Percentiles rank a stretch among this genome's conserved stretches.
phyloP scores from a whole-genome alignment of 92 coral and sea anemone genomes.

The Anthopleura xanthogrammica region DNA sequence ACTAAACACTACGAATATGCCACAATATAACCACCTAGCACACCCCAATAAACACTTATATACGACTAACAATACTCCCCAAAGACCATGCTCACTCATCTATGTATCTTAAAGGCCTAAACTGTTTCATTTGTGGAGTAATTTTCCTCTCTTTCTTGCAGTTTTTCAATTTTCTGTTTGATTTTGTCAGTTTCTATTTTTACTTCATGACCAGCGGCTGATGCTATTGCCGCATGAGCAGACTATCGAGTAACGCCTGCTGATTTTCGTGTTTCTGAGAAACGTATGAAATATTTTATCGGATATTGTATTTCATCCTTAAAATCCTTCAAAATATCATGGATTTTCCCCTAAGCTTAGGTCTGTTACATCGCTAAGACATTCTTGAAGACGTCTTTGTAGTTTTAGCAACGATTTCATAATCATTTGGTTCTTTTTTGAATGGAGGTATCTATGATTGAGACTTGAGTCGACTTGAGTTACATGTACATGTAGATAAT shows the following conservation, averaged over 20 bases:
- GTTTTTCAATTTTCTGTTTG: conserved; percentile 1
- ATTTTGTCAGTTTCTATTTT: conserved; percentile 7
- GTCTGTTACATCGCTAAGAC: background rate
- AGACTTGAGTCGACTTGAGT: no score
- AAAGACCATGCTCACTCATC: conserved; percentile 46
- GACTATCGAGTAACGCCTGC: conserved; percentile 22
- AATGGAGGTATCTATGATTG: no score
- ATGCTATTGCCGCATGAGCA: background rate
- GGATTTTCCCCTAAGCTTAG: background rate
- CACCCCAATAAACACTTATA: conserved; percentile 22
- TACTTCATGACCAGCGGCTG: conserved; percentile 1
- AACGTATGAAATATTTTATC: background rate
- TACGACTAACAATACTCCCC: conserved; percentile 1
- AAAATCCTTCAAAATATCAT: background rate
- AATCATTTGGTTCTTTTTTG: no score
- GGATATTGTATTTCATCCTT: background rate
- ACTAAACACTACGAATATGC: conserved; percentile 42
- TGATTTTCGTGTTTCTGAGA: background rate
- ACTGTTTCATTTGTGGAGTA: background rate
- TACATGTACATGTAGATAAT: no score
- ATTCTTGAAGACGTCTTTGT: background rate
- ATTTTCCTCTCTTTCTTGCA: background rate
- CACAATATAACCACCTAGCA: conserved; percentile 54
- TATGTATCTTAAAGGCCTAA: background rate
- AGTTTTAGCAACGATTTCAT: no score